A percentile compares a stretch with the other conserved stretches of the same genome.
Evolutionary conservation across 1,140 invertebrate species (phyloP).

Genomic region (Neodiprion lecontei): DNA sequence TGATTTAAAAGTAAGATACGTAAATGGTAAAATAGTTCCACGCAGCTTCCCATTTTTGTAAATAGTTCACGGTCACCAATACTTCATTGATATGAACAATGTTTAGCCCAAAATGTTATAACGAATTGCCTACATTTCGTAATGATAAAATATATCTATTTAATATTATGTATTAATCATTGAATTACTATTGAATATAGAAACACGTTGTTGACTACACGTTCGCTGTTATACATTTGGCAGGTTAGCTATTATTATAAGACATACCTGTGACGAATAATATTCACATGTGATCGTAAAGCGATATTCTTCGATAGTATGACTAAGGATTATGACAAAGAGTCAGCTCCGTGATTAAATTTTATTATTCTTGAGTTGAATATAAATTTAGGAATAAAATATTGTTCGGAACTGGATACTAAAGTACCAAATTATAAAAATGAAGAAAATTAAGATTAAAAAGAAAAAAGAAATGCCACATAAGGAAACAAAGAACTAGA

Average conservation of each 20-base stretch:
- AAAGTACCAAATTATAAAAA: too few species aligned
- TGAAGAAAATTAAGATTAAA: background rate
- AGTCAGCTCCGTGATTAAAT: background rate
- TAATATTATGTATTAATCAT: background rate
- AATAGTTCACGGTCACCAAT: slow-evolving; percentile 5
- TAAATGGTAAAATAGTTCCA: slow-evolving; percentile 7
- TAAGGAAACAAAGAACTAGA: background rate
- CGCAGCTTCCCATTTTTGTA: slow-evolving; percentile 1
- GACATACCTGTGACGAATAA: background rate
- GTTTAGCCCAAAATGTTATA: slow-evolving; percentile 1
- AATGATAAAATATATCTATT: background rate
- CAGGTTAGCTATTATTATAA: slow-evolving; percentile 1
- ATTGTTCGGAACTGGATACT: background rate
- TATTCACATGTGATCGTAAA: background rate
- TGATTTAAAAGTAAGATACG: background rate
- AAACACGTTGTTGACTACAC: slow-evolving; percentile 1
- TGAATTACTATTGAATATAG: slow-evolving; percentile 1
- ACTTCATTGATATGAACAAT: background rate
- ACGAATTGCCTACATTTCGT: background rate
- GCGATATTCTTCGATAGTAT: background rate
- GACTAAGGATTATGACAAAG: background rate
- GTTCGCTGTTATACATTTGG: slow-evolving; percentile 1
- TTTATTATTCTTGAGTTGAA: background rate
- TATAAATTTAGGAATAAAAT: background rate
- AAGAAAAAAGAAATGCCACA: background rate